Percentiles rank a stretch among this genome's conserved stretches.
Evolutionary conservation across 2,888 invertebrate genomes (phyloP).

Genomic region (Frankliniella intonsa): DNA sequence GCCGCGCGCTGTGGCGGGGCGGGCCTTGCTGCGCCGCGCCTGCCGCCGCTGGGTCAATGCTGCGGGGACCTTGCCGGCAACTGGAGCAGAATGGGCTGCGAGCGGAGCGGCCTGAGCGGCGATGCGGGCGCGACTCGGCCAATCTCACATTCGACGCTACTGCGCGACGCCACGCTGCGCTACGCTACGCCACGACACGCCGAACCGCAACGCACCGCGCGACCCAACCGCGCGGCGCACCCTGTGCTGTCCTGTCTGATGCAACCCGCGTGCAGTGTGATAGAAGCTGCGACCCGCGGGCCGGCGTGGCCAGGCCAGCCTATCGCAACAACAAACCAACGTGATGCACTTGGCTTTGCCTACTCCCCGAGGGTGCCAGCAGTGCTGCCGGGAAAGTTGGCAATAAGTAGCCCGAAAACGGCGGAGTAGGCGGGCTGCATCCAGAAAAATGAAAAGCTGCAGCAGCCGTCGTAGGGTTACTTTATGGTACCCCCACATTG

Average conservation of each 20-base stretch:
- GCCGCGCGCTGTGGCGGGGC: no score
- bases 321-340: neutral
- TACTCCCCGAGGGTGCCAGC: no score
- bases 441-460: no score
- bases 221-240: neutral
- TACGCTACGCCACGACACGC: no score
- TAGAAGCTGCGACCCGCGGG: no score
- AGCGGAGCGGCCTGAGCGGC: neutral
- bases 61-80: neutral
- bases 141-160: neutral
- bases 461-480: no score
- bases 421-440: no score
- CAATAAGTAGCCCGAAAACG: no score
- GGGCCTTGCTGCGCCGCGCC: no score
- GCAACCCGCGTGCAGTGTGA: neutral
- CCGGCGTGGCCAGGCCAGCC: neutral
- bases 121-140: neutral
- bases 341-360: neutral
- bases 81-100: neutral
- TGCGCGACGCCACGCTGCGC: neutral
- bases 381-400: no score
- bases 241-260: neutral
- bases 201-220: no score
- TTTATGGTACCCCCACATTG: no score
- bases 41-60: conserved; percentile 1